Evolutionary conservation across 2,113 vertebrate genomes (phyloP).

Genomic region (Thryonomys swinderianus): DNA sequence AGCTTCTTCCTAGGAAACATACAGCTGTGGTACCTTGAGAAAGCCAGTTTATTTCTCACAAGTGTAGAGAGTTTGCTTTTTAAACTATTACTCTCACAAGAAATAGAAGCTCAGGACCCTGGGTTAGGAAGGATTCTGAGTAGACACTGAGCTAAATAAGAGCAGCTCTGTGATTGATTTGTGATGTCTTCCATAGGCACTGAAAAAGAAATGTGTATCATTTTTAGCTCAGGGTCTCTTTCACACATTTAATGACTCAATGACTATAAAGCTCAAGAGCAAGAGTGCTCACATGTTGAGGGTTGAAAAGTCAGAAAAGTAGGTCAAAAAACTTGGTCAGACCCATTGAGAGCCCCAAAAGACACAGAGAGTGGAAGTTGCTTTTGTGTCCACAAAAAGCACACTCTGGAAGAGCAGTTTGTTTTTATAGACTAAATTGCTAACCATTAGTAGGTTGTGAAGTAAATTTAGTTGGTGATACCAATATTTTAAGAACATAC

Average conservation of each 20-base stretch:
- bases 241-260: neutral
- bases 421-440: neutral
- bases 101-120: neutral
- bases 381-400: neutral
- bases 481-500: constrained; percentile 38
- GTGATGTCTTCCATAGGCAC: neutral
- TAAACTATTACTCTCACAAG: neutral
- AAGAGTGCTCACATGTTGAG: neutral
- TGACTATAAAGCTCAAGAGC: neutral
- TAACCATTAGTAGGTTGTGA: neutral
- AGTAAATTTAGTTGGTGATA: neutral
- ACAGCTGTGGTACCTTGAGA: neutral
- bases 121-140: neutral
- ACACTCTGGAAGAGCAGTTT: neutral
- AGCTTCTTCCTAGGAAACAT: neutral
- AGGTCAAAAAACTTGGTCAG: neutral
- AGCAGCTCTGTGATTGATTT: neutral
- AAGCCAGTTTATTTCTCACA: neutral
- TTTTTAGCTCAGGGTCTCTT: neutral
- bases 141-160: neutral
- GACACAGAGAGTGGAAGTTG: neutral
- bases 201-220: neutral
- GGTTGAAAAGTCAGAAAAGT: neutral
- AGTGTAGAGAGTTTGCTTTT: neutral
- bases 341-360: neutral